Evolutionary conservation across 1,140 invertebrate genomes (phyloP), one percentile per base, ranked within the genome.

Genomic region (Chironomus striatipennis): DNA sequence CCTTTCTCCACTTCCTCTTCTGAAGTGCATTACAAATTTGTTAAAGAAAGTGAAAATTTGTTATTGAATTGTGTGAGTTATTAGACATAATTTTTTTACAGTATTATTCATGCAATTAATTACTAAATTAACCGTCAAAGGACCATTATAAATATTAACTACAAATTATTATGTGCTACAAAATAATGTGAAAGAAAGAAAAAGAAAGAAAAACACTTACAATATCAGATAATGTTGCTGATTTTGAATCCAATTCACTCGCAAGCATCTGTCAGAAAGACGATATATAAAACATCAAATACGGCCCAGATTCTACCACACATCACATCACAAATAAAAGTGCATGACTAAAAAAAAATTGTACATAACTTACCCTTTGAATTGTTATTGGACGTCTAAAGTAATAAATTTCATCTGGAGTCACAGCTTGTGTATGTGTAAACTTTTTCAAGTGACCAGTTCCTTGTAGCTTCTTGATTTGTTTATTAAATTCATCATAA

Each of bases 361-460:
- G 8, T 57, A 4, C 5, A 1, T 12, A 5, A 57, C 80, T 81
- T 84, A 92, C 90, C 85, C 91, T 93, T 75, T 88, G 85, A 20
- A 92, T 90, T 81, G 89, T 89, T 34, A 91, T 88, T 5, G 89
- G 84, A 65, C 90, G 88, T 74, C 91, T 88, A 83, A 97, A 97
- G 81, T 90, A 93, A 79, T 94, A 96, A 57, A 97, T 90, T 86
- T 99, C 97, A 85, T 99, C 97, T 76, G 95, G 90, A 8, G 89
- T 92, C 4, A 98, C 96, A 17, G 88, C 84, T 12, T 89, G 87
- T 47, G 90, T 91, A 78, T 97, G 91, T 74, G 88, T 88, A 78
- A 92, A 95, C 82, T 94, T 96, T 82, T 95, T 89, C 72, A 94
- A 81, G 5, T 90, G 92, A 17, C 90, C 88, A 70, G 85, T 84